phyloP scores from a whole-genome alignment of 2,888 invertebrate genomes.

The Acanthosoma haemorrhoidale region DNA sequence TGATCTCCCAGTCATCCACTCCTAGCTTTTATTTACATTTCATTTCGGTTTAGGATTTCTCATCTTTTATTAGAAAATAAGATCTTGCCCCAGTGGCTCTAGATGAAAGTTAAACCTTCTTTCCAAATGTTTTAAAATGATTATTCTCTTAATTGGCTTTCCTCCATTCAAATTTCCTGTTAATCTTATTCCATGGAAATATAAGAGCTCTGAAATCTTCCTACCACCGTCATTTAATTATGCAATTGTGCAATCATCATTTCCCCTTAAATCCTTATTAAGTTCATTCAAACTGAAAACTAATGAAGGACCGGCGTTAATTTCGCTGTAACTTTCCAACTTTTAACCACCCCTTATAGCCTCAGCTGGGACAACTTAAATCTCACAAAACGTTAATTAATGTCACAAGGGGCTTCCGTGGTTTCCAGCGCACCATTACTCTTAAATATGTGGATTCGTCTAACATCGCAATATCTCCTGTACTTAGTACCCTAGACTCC shows the following conservation, averaged over 20 bases:
- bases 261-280: constrained; percentile 10
- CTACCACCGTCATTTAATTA: not conserved
- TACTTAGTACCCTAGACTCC: too few relatives aligned
- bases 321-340: not conserved
- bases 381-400: not conserved
- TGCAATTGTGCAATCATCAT: not conserved
- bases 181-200: constrained; percentile 2
- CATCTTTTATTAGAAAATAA: not conserved
- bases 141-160: not conserved
- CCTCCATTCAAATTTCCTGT: not conserved
- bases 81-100: too few relatives aligned
- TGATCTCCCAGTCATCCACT: too few relatives aligned
- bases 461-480: too few relatives aligned
- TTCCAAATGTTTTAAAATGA: constrained; percentile 8
- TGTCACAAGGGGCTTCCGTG: too few relatives aligned
- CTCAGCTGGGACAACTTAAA: not conserved
- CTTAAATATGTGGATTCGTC: too few relatives aligned
- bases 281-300: constrained; percentile 1
- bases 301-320: not conserved
- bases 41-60: constrained; percentile 6
- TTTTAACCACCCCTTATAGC: not conserved
- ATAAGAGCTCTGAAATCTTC: not conserved
- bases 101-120: not conserved
- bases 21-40: not conserved
- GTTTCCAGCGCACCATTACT: too few relatives aligned